Evolutionary conservation across 2,888 invertebrate genomes (phyloP).

Genomic region (Synanthedon tipuliformis): DNA sequence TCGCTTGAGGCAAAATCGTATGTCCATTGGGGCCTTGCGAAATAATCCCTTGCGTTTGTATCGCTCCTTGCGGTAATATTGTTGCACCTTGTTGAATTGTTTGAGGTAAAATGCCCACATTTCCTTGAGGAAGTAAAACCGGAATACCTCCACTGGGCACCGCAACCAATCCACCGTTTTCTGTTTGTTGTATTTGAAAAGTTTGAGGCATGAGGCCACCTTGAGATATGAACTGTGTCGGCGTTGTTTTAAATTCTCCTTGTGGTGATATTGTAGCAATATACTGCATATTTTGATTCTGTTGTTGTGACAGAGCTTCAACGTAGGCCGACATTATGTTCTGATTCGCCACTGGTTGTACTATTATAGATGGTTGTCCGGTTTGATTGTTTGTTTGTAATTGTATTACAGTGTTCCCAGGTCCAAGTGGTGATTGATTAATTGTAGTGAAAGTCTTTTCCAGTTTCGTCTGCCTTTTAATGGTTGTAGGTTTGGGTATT

Average conservation of each 20-base stretch:
- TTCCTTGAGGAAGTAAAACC: conserved; percentile 63
- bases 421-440: conserved; percentile 54
- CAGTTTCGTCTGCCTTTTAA: conserved; percentile 59
- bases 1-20: conserved; percentile 72
- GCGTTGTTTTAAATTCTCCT: conserved; percentile 66
- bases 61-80: conserved; percentile 70
- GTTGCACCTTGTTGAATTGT: conserved; percentile 66
- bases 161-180: conserved; percentile 71
- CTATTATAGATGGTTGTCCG: conserved; percentile 74
- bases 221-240: conserved; percentile 68
- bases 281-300: conserved; percentile 80
- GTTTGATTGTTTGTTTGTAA: conserved; percentile 68
- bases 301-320: conserved; percentile 76
- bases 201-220: conserved; percentile 69
- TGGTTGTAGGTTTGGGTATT: conserved; percentile 56
- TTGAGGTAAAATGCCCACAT: conserved; percentile 63
- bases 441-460: conserved; percentile 61
- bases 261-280: conserved; percentile 78
- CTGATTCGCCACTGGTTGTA: conserved; percentile 74
- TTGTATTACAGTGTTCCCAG: conserved; percentile 67
- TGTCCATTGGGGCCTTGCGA: conserved; percentile 69
- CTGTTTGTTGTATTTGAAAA: conserved; percentile 72
- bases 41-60: conserved; percentile 62
- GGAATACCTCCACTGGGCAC: conserved; percentile 72
- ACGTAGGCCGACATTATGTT: conserved; percentile 75